Conservation (phyloP, 2,797 vertebrate genomes). For the Phataginus tricuspis region DNA sequence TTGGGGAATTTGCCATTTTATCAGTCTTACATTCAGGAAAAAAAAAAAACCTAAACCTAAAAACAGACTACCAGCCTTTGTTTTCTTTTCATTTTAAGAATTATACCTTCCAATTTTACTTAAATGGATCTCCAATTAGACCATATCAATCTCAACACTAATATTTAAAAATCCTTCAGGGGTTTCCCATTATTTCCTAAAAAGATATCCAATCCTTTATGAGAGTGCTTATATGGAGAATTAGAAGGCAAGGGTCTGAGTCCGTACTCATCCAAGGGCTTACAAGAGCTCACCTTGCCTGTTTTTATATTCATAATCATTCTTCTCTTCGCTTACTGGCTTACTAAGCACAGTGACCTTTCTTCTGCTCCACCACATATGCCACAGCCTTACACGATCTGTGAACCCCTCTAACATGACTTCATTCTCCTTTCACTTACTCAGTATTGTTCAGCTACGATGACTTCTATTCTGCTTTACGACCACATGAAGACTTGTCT, state of each 20-base stretch:
- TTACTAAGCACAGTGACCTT: neutral
- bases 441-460: neutral
- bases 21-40: neutral
- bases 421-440: neutral
- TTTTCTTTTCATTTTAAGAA: neutral
- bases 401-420: neutral
- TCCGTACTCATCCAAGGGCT: neutral
- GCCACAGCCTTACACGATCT: neutral
- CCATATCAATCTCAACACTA: neutral
- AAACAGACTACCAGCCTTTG: neutral
- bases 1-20: neutral
- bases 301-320: neutral
- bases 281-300: neutral
- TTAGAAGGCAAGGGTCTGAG: neutral
- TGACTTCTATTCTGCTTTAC: neutral
- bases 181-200: neutral
- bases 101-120: neutral
- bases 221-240: neutral
- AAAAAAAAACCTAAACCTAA: neutral
- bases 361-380: neutral
- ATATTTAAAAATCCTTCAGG: neutral
- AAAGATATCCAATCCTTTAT: neutral
- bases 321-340: neutral
- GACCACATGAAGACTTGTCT: neutral
- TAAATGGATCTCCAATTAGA: neutral